phyloP scores from a whole-genome alignment of 2,113 vertebrate genomes.

The Theristicus caerulescens region DNA sequence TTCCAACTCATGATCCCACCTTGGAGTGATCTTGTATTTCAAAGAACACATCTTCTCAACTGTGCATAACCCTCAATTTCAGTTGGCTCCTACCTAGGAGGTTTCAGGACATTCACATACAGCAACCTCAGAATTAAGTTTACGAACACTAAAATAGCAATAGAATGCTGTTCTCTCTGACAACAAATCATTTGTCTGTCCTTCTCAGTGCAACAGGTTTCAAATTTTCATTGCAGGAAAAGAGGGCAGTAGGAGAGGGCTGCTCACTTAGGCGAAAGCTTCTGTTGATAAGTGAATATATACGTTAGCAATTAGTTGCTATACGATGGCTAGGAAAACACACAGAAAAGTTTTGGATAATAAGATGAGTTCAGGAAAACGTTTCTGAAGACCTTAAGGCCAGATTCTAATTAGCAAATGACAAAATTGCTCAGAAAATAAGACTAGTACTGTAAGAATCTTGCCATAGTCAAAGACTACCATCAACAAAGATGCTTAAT shows the following conservation, averaged over 20 bases:
- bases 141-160: background rate
- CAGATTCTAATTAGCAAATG: constrained; percentile 35
- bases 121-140: background rate
- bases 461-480: constrained; percentile 19
- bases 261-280: background rate
- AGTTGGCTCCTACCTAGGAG: background rate
- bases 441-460: background rate
- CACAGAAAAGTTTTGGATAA: background rate
- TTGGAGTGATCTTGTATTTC: background rate
- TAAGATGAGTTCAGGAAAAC: background rate
- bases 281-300: background rate
- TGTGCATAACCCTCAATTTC: background rate
- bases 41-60: background rate
- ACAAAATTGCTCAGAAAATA: constrained; percentile 41
- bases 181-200: background rate
- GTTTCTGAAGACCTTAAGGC: constrained; percentile 32
- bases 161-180: background rate
- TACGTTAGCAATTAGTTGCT: background rate
- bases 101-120: background rate
- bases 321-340: background rate
- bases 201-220: background rate
- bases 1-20: background rate
- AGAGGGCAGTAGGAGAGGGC: background rate
- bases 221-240: background rate
- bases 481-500: constrained; percentile 59